Evolutionary conservation across 2,113 vertebrate genomes (phyloP), one percentile per base, ranked within the genome.

Genomic region (Salvator merianae): DNA sequence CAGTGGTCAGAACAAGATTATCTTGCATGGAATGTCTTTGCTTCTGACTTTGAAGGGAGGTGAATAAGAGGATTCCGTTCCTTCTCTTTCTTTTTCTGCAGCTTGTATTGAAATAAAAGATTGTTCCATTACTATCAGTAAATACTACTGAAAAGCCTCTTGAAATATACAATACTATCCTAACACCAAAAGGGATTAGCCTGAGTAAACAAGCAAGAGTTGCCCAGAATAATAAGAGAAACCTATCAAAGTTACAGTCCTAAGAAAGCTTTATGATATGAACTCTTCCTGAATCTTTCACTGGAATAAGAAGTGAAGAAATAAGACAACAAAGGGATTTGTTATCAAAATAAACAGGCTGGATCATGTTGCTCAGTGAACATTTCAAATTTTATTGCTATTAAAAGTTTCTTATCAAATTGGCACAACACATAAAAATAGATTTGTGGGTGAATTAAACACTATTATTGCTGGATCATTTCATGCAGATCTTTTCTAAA

Each of bases 401-500:
- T 86, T 90, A 89, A 91, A 93, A 91, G 84, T 91, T 89, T 47
- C 63, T 89, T 90, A 91, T 79, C 88, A 93, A 94, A 93, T 88
- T 90, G 92, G 85, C 89, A 93, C 89, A 88, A 90, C 86, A 93
- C 88, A 89, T 87, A 89, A 92, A 91, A 94, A 91, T 88, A 93
- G 84, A 87, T 88, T 66, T 87, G 84, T 88, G 89, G 36, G 89
- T 90, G 86, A 88, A 81, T 72, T 73, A 86, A 30, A 89, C 74
- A 62, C 70, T 83, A 3, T 89, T 90, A 92, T 85, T 93, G 80
- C 84, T 89, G 0, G 0, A 65, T 84, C 0, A 0, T 82, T 92
- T 90, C 7, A 13, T 92, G 77, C 75, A 89, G 84, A 77, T 86
- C 43, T 73, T 82, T 72, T 72, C 62, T 88, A 74, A 74, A 74